A percentile compares a stretch with the other conserved stretches of the same genome.
These are phyloP conservation scores for Desoria tigrina DNA, from an alignment of 2,888 invertebrate genomes.

Conservation along the genomic window DNA sequence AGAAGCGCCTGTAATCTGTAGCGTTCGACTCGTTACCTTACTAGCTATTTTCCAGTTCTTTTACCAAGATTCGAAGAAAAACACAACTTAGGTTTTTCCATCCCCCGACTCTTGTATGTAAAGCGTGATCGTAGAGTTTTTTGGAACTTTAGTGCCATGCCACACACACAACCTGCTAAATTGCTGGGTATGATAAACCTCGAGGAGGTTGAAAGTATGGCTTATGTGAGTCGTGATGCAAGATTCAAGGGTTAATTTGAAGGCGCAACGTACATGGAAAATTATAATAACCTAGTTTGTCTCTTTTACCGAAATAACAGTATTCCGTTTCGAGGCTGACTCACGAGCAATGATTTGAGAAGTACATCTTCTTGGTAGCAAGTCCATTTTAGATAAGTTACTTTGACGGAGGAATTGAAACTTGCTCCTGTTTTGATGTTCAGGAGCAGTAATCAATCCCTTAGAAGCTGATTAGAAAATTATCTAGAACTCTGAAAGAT, in stretches of 20 bases:
- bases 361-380: too few species aligned
- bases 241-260: constrained; percentile 1
- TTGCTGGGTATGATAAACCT: background rate
- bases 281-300: too few species aligned
- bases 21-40: background rate
- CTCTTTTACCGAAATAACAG: too few species aligned
- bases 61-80: background rate
- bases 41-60: too few species aligned
- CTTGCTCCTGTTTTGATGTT: too few species aligned
- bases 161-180: constrained; percentile 20
- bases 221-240: constrained; percentile 3
- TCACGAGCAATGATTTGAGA: too few species aligned
- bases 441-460: too few species aligned
- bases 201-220: background rate
- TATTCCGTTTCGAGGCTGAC: too few species aligned
- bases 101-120: background rate
- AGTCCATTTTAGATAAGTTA: background rate
- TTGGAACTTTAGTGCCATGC: constrained; percentile 11
- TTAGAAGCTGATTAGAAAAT: too few species aligned
- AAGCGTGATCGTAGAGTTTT: constrained; percentile 16
- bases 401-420: too few species aligned
- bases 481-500: too few species aligned
- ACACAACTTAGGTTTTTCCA: background rate
- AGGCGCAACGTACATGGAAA: background rate
- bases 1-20: constrained; percentile 6